Conservation (phyloP, 2,888 invertebrate genomes). For the Tridacna crocea region DNA sequence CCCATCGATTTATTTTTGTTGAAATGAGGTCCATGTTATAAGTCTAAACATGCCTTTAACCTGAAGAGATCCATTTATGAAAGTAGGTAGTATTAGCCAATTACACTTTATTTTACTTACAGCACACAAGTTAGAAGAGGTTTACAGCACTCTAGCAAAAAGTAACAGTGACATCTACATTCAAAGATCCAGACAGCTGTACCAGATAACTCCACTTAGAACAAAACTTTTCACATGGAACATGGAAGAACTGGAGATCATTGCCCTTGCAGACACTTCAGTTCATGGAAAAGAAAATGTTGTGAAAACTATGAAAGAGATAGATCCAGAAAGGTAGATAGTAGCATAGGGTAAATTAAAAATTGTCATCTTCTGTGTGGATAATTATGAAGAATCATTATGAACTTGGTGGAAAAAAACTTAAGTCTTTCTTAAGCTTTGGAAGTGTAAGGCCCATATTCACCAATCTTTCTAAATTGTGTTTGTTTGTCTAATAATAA, state of each 20-base stretch:
- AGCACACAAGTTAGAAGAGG: slow-evolving; percentile 89
- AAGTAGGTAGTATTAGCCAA: background rate
- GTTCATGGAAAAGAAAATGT: slow-evolving; percentile 93
- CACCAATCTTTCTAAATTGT: too few species aligned
- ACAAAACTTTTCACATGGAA: slow-evolving; percentile 93
- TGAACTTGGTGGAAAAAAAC: too few species aligned
- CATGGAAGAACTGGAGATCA: slow-evolving; percentile 89
- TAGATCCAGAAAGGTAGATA: slow-evolving; percentile 91
- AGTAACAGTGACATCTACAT: slow-evolving; percentile 98
- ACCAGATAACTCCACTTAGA: slow-evolving; percentile 88
- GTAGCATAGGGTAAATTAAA: too few species aligned
- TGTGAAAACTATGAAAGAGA: slow-evolving; percentile 89
- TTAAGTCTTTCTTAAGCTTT: too few species aligned
- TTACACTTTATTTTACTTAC: slow-evolving; percentile 11
- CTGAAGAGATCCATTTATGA: too few species aligned
- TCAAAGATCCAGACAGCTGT: slow-evolving; percentile 92
- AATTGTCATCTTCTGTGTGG: too few species aligned
- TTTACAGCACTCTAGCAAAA: slow-evolving; percentile 93
- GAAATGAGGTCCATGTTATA: too few species aligned
- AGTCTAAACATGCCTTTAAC: too few species aligned
- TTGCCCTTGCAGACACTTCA: slow-evolving; percentile 93
- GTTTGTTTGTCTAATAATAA: too few species aligned
- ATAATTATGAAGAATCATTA: too few species aligned
- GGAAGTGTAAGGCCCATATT: too few species aligned
- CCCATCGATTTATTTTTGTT: too few species aligned